phyloP scores from a whole-genome alignment of 2,888 invertebrate genomes.

The Thera obeliscata region DNA sequence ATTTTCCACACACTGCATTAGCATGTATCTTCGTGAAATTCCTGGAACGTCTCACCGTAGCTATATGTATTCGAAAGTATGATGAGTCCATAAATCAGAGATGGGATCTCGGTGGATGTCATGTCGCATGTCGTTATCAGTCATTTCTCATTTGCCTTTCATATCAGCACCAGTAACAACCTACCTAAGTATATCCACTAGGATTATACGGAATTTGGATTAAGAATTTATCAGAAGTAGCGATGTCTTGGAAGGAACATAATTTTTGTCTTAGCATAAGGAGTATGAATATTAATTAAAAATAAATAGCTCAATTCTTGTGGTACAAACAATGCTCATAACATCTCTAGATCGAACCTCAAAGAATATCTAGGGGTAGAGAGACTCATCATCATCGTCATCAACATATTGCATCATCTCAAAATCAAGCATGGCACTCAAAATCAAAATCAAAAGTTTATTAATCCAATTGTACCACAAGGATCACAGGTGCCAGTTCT shows the following conservation, averaged over 20 bases:
- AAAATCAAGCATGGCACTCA: too few relatives aligned
- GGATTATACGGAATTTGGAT: background rate
- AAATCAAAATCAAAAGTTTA: too few relatives aligned
- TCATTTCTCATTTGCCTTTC: slow-evolving; percentile 54
- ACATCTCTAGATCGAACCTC: too few relatives aligned
- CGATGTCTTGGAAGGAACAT: background rate
- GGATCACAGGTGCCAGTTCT: too few relatives aligned
- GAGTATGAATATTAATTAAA: too few relatives aligned
- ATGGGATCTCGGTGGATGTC: slow-evolving; percentile 57
- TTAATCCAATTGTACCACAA: too few relatives aligned
- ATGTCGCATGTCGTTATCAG: slow-evolving; percentile 58
- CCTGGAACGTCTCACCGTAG: slow-evolving; percentile 23
- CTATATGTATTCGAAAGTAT: slow-evolving; percentile 25
- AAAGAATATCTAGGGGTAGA: too few relatives aligned
- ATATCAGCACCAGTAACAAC: slow-evolving; percentile 21
- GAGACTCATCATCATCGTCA: too few relatives aligned
- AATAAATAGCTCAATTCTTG: too few relatives aligned
- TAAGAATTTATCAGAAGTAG: background rate
- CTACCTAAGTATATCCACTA: background rate
- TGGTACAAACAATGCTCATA: too few relatives aligned
- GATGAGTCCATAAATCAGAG: slow-evolving; percentile 60
- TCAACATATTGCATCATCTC: too few relatives aligned
- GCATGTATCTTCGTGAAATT: background rate
- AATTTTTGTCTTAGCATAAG: background rate
- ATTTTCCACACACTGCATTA: background rate